phyloP scores from a whole-genome alignment of 2,113 vertebrate species.

The Astur gentilis region DNA sequence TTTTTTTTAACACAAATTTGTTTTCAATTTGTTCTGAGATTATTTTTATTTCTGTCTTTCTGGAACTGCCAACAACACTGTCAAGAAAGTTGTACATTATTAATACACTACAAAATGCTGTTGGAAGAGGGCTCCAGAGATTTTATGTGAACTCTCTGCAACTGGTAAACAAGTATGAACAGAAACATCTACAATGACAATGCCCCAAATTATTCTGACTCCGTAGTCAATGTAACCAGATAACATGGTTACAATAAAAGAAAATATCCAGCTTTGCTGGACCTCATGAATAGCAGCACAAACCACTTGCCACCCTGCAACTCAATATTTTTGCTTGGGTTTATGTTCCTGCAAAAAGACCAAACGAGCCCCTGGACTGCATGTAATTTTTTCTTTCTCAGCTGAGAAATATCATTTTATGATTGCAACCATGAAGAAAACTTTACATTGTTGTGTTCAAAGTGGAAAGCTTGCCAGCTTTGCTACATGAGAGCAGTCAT shows the following conservation, averaged over 20 bases:
- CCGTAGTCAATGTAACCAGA: not conserved
- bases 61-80: not conserved
- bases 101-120: not conserved
- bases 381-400: not conserved
- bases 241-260: not conserved
- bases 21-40: not conserved
- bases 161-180: not conserved
- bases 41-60: not conserved
- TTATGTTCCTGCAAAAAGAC: not conserved
- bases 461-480: not conserved
- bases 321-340: not conserved
- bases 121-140: not conserved
- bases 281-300: not conserved
- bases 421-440: not conserved
- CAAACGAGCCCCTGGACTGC: not conserved
- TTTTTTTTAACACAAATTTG: not conserved
- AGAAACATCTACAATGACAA: not conserved
- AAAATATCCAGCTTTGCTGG: not conserved
- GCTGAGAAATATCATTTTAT: not conserved
- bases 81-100: not conserved
- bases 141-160: not conserved
- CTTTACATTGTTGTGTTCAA: not conserved
- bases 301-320: not conserved
- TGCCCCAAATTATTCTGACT: not conserved
- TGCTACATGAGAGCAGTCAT: not conserved